Evolutionary conservation across 1,140 invertebrate genomes (phyloP).

Genomic region (Tetramorium alpestre): DNA sequence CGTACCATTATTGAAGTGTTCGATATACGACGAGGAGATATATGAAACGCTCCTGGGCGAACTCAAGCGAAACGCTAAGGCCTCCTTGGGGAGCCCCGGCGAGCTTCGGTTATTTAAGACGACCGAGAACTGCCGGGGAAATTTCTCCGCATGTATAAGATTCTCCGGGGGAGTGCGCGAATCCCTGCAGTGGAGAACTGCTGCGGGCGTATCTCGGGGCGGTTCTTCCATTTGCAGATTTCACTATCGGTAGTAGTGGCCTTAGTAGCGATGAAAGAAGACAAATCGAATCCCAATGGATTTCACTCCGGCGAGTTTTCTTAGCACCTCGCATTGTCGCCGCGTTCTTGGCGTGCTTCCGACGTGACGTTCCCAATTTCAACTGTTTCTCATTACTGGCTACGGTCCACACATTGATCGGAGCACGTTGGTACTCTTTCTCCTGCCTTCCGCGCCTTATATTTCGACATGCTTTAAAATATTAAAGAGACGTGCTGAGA

Average conservation of each 20-base stretch:
- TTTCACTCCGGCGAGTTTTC: neutral
- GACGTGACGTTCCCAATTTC: neutral
- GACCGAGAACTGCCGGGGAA: neutral
- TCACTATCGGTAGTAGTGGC: conserved; percentile 13
- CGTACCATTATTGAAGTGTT: neutral
- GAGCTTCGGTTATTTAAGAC: conserved; percentile 20
- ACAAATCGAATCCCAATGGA: conserved; percentile 63
- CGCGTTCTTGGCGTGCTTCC: neutral
- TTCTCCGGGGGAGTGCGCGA: neutral
- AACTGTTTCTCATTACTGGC: neutral
- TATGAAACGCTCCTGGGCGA: neutral
- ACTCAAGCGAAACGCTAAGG: neutral
- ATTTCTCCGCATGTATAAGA: neutral
- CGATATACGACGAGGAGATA: neutral
- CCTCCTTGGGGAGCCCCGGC: neutral
- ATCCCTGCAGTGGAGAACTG: conserved; percentile 1
- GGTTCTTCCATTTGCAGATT: conserved; percentile 25
- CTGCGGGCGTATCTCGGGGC: neutral
- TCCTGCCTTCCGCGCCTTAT: neutral
- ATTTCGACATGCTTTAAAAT: neutral
- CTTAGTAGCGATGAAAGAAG: conserved; percentile 4
- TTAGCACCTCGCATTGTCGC: neutral
- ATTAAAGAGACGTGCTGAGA: neutral
- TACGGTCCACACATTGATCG: neutral
- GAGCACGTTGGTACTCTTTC: neutral